Percentiles rank a stretch among this genome's conserved stretches.
These are phyloP conservation scores for Netelia melanura DNA, from an alignment of 2,888 invertebrate species.

Conservation along the genomic window DNA sequence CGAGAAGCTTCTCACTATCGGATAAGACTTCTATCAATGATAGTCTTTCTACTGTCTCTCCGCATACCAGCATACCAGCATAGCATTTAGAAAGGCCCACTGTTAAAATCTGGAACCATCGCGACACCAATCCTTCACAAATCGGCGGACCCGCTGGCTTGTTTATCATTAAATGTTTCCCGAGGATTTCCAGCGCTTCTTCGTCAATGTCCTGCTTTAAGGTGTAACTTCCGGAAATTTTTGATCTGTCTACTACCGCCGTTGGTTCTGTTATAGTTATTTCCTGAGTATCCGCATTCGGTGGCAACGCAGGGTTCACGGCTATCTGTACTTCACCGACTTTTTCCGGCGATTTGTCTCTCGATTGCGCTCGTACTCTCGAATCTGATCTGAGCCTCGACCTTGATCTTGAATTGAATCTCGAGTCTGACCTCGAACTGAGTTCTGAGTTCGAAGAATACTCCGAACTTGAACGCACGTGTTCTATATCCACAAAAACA, in stretches of 20 bases:
- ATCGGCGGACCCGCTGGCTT: slow-evolving; percentile 36
- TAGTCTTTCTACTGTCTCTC: slow-evolving; percentile 30
- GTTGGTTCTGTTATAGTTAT: slow-evolving; percentile 6
- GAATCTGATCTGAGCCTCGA: neutral
- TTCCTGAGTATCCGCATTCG: slow-evolving; percentile 27
- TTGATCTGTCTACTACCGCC: slow-evolving; percentile 17
- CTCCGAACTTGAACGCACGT: slow-evolving; percentile 31
- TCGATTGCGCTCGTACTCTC: slow-evolving; percentile 18
- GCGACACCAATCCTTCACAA: slow-evolving; percentile 30
- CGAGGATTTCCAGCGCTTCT: slow-evolving; percentile 34
- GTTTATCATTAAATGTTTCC: slow-evolving; percentile 32
- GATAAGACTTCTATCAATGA: slow-evolving; percentile 37
- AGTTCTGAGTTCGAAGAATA: slow-evolving; percentile 35
- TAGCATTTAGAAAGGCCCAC: slow-evolving; percentile 44
- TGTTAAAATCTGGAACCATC: slow-evolving; percentile 32
- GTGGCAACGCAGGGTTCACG: slow-evolving; percentile 7
- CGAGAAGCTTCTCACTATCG: slow-evolving; percentile 54
- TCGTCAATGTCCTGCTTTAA: slow-evolving; percentile 34
- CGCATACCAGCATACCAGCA: slow-evolving; percentile 53
- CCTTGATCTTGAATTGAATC: slow-evolving; percentile 21
- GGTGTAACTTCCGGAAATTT: slow-evolving; percentile 19
- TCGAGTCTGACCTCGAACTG: slow-evolving; percentile 27
- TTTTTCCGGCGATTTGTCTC: slow-evolving; percentile 21
- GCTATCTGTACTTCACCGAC: slow-evolving; percentile 17
- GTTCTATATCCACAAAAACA: slow-evolving; percentile 15